Evolutionary conservation across 2,113 vertebrate genomes (phyloP), one percentile per base, ranked within the genome.

Genomic region (Mellivora capensis): DNA sequence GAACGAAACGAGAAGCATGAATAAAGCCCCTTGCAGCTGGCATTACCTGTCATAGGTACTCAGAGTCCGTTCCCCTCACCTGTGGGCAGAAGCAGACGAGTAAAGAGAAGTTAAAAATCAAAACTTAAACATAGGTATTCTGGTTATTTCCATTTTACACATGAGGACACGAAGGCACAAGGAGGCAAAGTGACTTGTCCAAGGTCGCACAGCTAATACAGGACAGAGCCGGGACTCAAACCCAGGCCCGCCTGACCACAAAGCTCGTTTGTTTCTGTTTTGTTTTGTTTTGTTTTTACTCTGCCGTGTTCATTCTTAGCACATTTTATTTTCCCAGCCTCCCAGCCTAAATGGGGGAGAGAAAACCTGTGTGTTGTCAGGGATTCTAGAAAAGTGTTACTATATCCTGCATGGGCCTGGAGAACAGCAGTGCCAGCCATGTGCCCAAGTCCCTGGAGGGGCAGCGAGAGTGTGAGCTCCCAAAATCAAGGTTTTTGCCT

Each of bases 131-230:
- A 77, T 4, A 74, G 14, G 7, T 31, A 18, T 74, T 84, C 59
- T 59, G 13, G 47, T 71, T 18, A 20, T 52, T 90, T 39, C 11
- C 10, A 61, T 29, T 57, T 54, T 80, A 37, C 54, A 74, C 2
- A 20, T 52, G 44, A 86, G 81, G 64, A 94, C 62, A 90, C 74
- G 49, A 54, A 81, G 84, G 52, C 74, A 92, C 31, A 91, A 47
- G 37, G 47, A 86, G 49, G 69, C 18, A 18, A 37, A 88, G 34
- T 47, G 64, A 91, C 21, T 86, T 25, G 7, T 4, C 47, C 29
- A 59, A 18, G 49, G 57, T 72, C 79, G 91, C 81, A 88, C 57
- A 64, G 84, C 47, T 44, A 18, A 25, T 34, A 42, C 44, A 15
- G 4, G 3, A 0, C 29, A 90, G 67, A 54, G 18, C 76, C 69